phyloP scores from a whole-genome alignment of 1,140 invertebrate species.

The Drosophila biarmipes region DNA sequence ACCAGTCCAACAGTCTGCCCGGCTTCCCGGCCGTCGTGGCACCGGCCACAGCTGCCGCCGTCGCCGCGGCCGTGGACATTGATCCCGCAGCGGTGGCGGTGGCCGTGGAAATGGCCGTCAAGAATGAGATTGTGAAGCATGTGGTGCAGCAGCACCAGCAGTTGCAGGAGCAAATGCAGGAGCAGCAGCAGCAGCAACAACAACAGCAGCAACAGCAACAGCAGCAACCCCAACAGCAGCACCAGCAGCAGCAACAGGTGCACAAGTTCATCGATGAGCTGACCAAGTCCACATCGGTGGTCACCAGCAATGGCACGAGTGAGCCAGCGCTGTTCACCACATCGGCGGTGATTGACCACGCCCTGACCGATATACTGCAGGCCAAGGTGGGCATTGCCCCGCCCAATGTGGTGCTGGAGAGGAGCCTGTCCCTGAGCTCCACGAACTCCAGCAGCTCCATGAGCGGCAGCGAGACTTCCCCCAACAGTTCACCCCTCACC shows the following conservation, averaged over 20 bases:
- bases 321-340: constrained; percentile 56
- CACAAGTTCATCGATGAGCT: constrained; percentile 80
- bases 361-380: constrained; percentile 71
- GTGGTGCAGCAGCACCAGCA: constrained; percentile 75
- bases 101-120: constrained; percentile 86
- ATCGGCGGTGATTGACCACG: constrained; percentile 69
- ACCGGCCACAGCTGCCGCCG: constrained; percentile 56
- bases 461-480: constrained; percentile 54
- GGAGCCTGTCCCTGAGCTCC: constrained; percentile 64
- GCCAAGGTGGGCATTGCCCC: constrained; percentile 53
- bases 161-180: constrained; percentile 57
- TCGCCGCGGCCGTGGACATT: constrained; percentile 51
- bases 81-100: constrained; percentile 67
- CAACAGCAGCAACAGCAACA: constrained; percentile 35
- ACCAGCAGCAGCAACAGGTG: constrained; percentile 71
- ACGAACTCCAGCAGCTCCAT: constrained; percentile 60
- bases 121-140: constrained; percentile 85
- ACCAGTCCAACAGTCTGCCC: constrained; percentile 76
- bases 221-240: constrained; percentile 30
- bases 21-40: constrained; percentile 64
- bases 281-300: constrained; percentile 70
- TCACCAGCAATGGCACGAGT: constrained; percentile 63
- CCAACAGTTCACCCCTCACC: constrained; percentile 74
- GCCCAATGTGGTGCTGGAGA: constrained; percentile 57
- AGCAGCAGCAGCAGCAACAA: constrained; percentile 84